These are phyloP conservation scores for Mustela nigripes DNA, from an alignment of 2,113 vertebrate species.

Conservation along the genomic window DNA sequence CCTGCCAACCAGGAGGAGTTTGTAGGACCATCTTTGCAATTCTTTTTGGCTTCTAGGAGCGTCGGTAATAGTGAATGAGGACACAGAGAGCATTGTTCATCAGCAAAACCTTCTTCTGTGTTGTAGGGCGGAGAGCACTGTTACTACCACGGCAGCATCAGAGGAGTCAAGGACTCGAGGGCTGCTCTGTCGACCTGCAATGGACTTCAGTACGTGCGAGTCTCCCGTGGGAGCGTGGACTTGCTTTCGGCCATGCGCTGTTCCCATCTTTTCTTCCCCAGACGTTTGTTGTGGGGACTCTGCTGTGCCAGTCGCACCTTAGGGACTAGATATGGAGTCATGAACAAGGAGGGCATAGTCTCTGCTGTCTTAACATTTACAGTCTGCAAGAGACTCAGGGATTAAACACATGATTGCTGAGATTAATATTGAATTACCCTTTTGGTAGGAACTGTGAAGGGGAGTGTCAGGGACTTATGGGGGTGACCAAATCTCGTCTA, in stretches of 20 bases:
- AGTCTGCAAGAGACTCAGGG: neutral
- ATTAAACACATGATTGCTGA: neutral
- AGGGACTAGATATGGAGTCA: neutral
- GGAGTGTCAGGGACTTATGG: neutral
- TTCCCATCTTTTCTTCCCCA: neutral
- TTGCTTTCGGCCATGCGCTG: neutral
- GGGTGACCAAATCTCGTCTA: neutral
- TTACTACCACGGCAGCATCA: conserved; percentile 97
- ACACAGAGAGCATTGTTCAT: neutral
- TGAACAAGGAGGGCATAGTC: neutral
- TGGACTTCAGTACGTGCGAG: conserved; percentile 95
- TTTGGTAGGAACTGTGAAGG: neutral
- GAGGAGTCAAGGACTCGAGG: conserved; percentile 92
- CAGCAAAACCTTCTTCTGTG: conserved; percentile 69
- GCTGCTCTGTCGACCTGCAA: conserved; percentile 97
- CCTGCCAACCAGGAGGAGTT: neutral
- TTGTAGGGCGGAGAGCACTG: conserved; percentile 97
- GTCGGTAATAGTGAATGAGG: neutral
- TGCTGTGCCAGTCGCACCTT: neutral
- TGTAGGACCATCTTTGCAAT: neutral
- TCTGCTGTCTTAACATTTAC: neutral
- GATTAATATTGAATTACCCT: neutral
- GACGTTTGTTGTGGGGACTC: neutral
- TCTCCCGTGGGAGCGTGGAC: neutral
- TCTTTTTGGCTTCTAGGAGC: neutral